phyloP scores from a whole-genome alignment of 2,888 invertebrate species.

The Dryadula phaetusa region DNA sequence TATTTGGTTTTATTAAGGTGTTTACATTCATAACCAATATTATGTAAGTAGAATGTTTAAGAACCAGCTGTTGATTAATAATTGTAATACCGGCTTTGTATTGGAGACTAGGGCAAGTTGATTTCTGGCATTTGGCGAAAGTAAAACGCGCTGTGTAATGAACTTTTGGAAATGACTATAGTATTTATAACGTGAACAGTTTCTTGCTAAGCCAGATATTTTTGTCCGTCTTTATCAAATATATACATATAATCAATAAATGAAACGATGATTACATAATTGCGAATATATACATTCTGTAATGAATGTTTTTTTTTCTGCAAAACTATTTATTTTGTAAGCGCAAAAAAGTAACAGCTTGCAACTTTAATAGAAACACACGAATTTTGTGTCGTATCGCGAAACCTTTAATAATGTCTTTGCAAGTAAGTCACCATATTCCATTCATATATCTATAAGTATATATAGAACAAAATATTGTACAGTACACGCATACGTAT shows the following conservation, averaged over 20 bases:
- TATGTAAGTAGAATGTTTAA: conserved; percentile 36
- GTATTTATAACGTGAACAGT: neutral
- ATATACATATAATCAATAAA: neutral
- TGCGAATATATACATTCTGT: neutral
- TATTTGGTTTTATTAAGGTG: conserved; percentile 13
- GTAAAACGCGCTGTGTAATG: conserved; percentile 33
- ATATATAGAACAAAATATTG: neutral
- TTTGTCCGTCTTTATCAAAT: neutral
- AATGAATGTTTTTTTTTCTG: neutral
- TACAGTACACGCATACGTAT: neutral
- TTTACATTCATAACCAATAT: conserved; percentile 28
- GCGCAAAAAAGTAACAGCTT: neutral
- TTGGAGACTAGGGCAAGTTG: conserved; percentile 34
- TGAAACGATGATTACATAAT: conserved; percentile 1
- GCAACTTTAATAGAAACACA: neutral
- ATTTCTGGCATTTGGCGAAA: conserved; percentile 39
- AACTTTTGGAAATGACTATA: conserved; percentile 16
- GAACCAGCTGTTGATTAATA: conserved; percentile 20
- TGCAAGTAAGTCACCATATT: neutral
- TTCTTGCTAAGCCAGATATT: neutral
- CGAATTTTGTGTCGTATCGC: neutral
- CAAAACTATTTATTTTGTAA: neutral
- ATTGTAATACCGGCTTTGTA: conserved; percentile 16
- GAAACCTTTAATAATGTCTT: neutral
- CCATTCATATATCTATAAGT: neutral